Evolutionary conservation across 2,888 invertebrate genomes (phyloP).

Genomic region (Onthophagus sagittarius): DNA sequence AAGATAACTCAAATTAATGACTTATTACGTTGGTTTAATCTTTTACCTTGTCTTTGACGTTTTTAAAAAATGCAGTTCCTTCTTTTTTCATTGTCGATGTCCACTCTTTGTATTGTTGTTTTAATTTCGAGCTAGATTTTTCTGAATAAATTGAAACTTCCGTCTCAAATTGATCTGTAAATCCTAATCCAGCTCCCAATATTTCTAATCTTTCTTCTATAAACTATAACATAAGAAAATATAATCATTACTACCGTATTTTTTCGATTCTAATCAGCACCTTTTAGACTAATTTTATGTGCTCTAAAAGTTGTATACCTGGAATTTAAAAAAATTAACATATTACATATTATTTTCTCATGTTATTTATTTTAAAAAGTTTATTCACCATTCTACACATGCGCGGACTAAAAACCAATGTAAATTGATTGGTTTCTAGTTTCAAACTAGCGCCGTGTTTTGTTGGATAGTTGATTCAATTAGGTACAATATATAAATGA

Average conservation of each 20-base stretch:
- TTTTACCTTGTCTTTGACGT: conserved; percentile 80
- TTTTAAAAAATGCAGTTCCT: conserved; percentile 79
- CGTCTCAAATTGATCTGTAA: conserved; percentile 92
- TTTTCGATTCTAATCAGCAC: neutral
- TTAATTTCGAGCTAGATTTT: conserved; percentile 60
- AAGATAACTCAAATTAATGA: neutral
- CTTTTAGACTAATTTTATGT: neutral
- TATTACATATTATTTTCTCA: too few species aligned
- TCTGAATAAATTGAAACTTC: conserved; percentile 74
- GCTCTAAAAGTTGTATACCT: too few species aligned
- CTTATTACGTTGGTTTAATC: neutral
- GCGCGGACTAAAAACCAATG: too few species aligned
- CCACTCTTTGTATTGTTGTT: conserved; percentile 78
- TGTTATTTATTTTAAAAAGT: too few species aligned
- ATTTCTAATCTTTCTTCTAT: conserved; percentile 91
- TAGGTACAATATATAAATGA: too few species aligned
- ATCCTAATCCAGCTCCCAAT: conserved; percentile 88
- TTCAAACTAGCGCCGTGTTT: too few species aligned
- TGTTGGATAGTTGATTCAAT: too few species aligned
- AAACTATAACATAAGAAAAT: conserved; percentile 59
- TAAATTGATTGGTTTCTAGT: too few species aligned
- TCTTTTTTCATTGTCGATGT: conserved; percentile 73
- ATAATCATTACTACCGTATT: neutral
- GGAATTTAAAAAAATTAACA: too few species aligned
- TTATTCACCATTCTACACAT: too few species aligned